Percentiles rank a stretch among this genome's conserved stretches.
Evolutionary conservation across 2,888 invertebrate species (phyloP).

Genomic region (Lymantria dispar): DNA sequence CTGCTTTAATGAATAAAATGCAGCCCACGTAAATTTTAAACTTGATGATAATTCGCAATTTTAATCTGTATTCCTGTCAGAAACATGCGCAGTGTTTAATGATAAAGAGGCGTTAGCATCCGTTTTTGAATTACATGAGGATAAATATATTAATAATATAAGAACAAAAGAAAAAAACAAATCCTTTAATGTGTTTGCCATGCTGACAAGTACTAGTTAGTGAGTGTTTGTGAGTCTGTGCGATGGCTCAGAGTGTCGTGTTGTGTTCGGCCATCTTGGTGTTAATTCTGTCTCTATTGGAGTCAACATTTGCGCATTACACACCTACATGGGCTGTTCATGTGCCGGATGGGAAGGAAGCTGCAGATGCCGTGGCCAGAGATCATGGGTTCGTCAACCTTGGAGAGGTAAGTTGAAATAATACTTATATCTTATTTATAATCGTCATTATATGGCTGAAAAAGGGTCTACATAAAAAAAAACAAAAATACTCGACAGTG

Average conservation of each 20-base stretch:
- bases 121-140: constrained; percentile 32
- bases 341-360: constrained; percentile 85
- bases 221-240: constrained; percentile 64
- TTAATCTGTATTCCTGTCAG: constrained; percentile 10
- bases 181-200: constrained; percentile 59
- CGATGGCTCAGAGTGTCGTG: constrained; percentile 66
- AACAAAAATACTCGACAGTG: too few relatives aligned
- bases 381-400: constrained; percentile 93
- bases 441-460: too few relatives aligned
- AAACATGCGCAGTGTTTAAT: constrained; percentile 12
- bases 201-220: constrained; percentile 77
- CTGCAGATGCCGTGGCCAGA: constrained; percentile 88
- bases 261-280: constrained; percentile 59
- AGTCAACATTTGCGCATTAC: constrained; percentile 78
- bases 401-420: constrained; percentile 87
- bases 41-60: too few relatives aligned
- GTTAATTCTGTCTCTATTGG: constrained; percentile 49
- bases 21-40: constrained; percentile 30
- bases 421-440: background rate
- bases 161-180: constrained; percentile 14
- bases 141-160: constrained; percentile 14
- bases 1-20: background rate
- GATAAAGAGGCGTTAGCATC: constrained; percentile 22
- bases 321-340: constrained; percentile 94
- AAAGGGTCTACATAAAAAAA: too few relatives aligned